Evolutionary conservation across 2,113 vertebrate species (phyloP).

Genomic region (Amazona vittata): DNA sequence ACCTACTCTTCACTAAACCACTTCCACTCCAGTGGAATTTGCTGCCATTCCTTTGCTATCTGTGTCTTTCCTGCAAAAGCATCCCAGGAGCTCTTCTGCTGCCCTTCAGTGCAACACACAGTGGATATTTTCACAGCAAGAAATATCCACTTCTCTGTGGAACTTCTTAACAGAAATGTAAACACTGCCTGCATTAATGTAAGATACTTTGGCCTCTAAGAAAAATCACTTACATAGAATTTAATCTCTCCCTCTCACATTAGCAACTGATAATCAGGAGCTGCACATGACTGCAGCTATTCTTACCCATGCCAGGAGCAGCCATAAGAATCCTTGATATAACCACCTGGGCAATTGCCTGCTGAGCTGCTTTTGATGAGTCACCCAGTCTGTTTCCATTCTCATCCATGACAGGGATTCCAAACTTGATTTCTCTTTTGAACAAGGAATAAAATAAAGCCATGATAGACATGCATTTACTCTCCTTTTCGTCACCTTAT

Average conservation of each 20-base stretch:
- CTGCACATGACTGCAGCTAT: neutral
- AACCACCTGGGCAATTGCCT: conserved; percentile 94
- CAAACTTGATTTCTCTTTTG: conserved; percentile 89
- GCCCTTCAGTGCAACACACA: neutral
- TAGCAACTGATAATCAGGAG: neutral
- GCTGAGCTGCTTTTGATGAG: conserved; percentile 90
- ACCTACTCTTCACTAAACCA: neutral
- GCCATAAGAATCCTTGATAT: conserved; percentile 98
- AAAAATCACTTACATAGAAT: neutral
- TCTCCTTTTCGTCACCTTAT: neutral
- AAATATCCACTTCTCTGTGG: neutral
- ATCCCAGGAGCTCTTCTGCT: neutral
- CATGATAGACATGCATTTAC: neutral
- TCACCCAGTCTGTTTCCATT: conserved; percentile 92
- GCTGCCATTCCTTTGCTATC: neutral
- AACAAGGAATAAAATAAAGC: neutral
- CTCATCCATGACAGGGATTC: conserved; percentile 92
- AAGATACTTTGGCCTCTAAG: neutral
- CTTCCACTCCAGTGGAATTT: neutral
- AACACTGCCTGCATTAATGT: neutral
- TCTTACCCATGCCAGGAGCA: conserved; percentile 95
- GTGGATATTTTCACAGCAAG: neutral
- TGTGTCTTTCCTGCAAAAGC: neutral
- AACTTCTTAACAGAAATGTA: neutral
- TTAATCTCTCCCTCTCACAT: neutral